Evolutionary conservation across 2,888 invertebrate genomes (phyloP), one percentile per base, ranked within the genome.

Genomic region (Myathropa florea): DNA sequence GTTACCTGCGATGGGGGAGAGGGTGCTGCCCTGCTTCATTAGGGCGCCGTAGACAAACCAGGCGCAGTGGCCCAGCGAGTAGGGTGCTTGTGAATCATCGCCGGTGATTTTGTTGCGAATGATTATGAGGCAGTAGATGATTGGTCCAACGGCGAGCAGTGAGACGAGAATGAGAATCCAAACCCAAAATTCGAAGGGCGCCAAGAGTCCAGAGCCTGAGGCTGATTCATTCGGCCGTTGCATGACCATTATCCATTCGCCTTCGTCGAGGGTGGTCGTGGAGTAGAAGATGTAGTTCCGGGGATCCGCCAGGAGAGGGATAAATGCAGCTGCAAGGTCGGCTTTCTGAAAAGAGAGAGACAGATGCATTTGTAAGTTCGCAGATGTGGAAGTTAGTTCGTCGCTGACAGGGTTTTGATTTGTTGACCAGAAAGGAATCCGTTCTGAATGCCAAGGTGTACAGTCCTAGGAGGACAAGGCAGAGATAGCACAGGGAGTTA

Each of bases 31-130:
- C 93, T 97, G 97, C 90, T 97, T 97, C 93, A 97, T 95, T 39
- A 97, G 94, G 0, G 97, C 97, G 18, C 97, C 97, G 90, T 97
- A 97, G 12, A 92, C 92, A 90, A 97, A 97, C 97, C 97, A 97
- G 88, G 96, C 94, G 90, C 97, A 97, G 4, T 96, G 94, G 0
- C 95, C 94, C 21, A 97, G 89, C 0, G 95, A 93, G 88, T 96
- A 95, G 4, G 94, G 92, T 7, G 92, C 93, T 89, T 95, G 94
- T 7, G 92, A 90, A 1, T 94, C 93, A 75, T 95, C 95, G 24
- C 94, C 94, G 61, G 96, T 94, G 26, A 96, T 89, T 88, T 94
- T 94, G 24, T 94, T 94, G 82, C 96, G 94, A 60, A 96, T 89
- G 10, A 94, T 93, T 3, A 96, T 95, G 46, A 97, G 93, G 1